Base-by-base conservation (phyloP, 2,113 vertebrate genomes). In the Acanthochromis polyacanthus region DNA sequence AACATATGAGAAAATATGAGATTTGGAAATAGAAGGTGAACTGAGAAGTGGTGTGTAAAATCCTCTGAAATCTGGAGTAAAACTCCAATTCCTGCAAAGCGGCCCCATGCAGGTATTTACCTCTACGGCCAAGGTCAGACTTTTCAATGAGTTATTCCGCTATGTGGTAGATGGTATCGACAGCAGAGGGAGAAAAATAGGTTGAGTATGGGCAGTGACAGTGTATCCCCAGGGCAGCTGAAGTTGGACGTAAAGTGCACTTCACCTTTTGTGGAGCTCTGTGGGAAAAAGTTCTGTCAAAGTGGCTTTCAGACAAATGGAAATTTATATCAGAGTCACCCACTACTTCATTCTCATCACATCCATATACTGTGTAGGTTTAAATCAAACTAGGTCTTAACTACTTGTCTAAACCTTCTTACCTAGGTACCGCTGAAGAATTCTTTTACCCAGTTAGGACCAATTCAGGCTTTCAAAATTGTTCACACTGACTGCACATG, bases 91-190 rank as follows among this genome's bases (percentile, higher is more conserved):
- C 12, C 22, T 10, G 19, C 46, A 52, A 50, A 56, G 50, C 36
- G 8, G 46, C 57, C 56, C 38, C 62, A 19, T 50, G 16, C 48
- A 51, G 53, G 78, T 65, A 14, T 84, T 75, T 75, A 73, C 65
- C 60, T 65, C 36, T 14, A 52, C 36, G 51, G 12, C 55, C 84
- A 87, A 91, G 82, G 84, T 88, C 90, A 68, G 58, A 45, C 30
- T 63, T 45, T 80, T 58, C 56, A 0, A 55, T 75, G 61, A 75
- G 70, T 69, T 78, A 57, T 73, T 81, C 77, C 52, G 48, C 48
- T 65, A 66, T 71, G 75, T 75, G 78, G 46, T 76, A 45, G 81
- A 88, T 88, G 71, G 45, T 79, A 82, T 86, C 63, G 46, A 82
- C 88, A 82, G 71, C 71, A n/a, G 77, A 36, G 16, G 59, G 60